Evolutionary conservation across 37 sponge, comb jelly and placozoan species (phyloP), one percentile per base, ranked within the genome.

Genomic region (Cladorhizidae sp.): DNA sequence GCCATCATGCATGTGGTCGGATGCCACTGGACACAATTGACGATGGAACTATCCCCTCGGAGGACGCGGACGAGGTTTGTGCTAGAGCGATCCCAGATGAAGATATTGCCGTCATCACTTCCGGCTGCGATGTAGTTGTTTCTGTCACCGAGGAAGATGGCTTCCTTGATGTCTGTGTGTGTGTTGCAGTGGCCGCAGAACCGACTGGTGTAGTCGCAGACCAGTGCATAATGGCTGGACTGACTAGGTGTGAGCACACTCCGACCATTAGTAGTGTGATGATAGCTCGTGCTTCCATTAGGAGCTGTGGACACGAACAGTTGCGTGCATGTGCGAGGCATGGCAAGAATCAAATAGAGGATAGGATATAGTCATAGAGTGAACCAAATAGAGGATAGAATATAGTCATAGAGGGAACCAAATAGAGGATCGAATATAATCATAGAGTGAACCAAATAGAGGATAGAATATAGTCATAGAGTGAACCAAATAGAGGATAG

Each of bases 151-250:
- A 98, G 59, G 59, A 95, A 98, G 77, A 75, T 93, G 18, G 96
- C 96, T 74, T 98, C 99, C 64, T 98, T 98, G 82, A 98, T 98
- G 81, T 98, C 99, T 29, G 99, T 98, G 88, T 88, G 85, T 17
- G 90, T 74, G 79, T 98, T 98, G 41, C 91, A 93, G 80, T 93
- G 94, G 14, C 96, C 99, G 33, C 78, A 80, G 83, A 76, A 98
- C 2, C 95, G 77, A 18, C 57, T 39, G n/a, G 40, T 61, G 79
- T 82, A 95, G 80, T 98, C 99, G 11, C 21, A 81, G 21, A 85
- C 55, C 0, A n/a, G 36, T 8, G 39, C 20, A 58, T 83, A 79
- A 38, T 21, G 62, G 18, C 20, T 20, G 21, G 39, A 22, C 85
- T 84, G 85, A 81, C 85, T 83, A 31, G 72, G 74, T 6, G 52